Evolutionary conservation across 1,140 invertebrate species (phyloP).

Genomic region (Brachionus koreanus): DNA sequence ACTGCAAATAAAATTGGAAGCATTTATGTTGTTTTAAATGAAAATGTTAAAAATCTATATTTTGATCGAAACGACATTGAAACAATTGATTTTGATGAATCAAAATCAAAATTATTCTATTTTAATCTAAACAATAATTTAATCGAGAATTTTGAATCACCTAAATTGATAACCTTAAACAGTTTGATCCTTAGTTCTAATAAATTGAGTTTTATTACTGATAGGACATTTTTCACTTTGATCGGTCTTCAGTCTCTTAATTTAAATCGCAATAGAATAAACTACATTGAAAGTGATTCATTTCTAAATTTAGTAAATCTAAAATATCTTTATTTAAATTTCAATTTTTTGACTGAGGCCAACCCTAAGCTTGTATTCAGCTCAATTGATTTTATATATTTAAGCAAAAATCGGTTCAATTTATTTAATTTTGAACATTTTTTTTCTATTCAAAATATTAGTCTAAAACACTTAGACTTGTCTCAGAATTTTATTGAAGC

Average conservation of each 20-base stretch:
- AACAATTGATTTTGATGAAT: background rate
- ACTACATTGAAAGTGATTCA: background rate
- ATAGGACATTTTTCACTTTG: background rate
- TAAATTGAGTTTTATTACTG: background rate
- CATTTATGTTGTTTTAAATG: background rate
- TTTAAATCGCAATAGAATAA: background rate
- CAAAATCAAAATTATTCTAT: background rate
- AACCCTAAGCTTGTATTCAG: background rate
- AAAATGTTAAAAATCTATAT: background rate
- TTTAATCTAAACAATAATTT: background rate
- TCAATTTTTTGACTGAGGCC: background rate
- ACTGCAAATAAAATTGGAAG: background rate
- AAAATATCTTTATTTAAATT: background rate
- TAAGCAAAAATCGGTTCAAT: background rate
- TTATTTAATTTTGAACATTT: background rate
- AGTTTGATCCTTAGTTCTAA: background rate
- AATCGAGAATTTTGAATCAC: background rate
- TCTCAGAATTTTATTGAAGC: background rate
- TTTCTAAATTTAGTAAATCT: background rate
- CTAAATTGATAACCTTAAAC: background rate
- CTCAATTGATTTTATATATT: background rate
- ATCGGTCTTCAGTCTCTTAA: background rate
- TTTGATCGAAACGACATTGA: background rate
- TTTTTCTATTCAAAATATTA: background rate
- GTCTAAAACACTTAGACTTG: background rate